Evolutionary conservation across 2,797 vertebrate species (phyloP).

Genomic region (Rallus crepitans): DNA sequence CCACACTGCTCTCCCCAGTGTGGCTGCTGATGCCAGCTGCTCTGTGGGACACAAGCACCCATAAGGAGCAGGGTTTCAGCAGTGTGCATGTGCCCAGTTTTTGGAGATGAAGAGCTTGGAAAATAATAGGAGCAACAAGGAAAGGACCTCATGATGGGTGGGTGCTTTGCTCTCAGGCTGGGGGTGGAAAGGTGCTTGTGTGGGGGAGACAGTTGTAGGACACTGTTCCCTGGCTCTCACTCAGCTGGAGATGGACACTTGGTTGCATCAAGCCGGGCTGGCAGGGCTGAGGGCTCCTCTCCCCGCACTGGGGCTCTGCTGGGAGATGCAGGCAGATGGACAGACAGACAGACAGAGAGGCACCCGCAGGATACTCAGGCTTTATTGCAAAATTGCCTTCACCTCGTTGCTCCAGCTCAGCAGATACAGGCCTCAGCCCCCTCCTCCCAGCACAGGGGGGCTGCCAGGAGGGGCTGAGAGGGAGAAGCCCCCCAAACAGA

Average conservation of each 20-base stretch:
- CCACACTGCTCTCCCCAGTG: neutral
- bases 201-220: too few relatives aligned
- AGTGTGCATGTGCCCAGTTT: neutral
- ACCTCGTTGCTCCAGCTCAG: neutral
- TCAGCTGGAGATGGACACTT: neutral
- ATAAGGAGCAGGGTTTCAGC: neutral
- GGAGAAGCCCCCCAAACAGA: fast-evolving
- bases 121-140: neutral
- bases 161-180: neutral
- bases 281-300: neutral
- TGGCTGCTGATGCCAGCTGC: neutral
- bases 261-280: neutral
- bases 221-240: fast-evolving
- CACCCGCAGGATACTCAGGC: neutral
- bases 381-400: neutral
- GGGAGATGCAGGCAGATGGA: neutral
- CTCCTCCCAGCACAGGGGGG: fast-evolving
- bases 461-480: neutral
- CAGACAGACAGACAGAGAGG: too few relatives aligned
- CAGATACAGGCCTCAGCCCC: neutral
- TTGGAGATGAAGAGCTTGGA: neutral
- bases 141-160: neutral
- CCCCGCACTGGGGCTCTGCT: fast-evolving
- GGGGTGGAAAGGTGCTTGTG: neutral
- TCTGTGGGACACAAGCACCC: neutral